Conservation (phyloP, 2,888 invertebrate genomes). For the Aleiodes testaceus region DNA sequence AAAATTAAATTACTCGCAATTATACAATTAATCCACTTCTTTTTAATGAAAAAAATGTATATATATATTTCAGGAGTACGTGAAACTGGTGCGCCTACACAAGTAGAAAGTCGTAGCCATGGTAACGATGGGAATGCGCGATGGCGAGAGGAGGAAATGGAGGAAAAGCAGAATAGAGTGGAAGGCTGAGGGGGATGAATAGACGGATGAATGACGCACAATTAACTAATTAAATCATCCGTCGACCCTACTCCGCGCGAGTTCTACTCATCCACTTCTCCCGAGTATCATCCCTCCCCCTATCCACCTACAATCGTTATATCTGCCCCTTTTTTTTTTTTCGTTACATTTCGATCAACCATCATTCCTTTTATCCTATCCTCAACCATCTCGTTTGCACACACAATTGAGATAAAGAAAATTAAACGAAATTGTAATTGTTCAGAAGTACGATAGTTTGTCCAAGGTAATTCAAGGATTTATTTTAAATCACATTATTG, state of each 20-base stretch:
- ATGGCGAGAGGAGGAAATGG: constrained; percentile 26
- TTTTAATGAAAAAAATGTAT: constrained; percentile 9
- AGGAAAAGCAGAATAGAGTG: constrained; percentile 42
- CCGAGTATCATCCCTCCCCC: constrained; percentile 54
- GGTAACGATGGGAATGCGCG: constrained; percentile 27
- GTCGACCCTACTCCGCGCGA: constrained; percentile 65
- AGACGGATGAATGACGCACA: constrained; percentile 73
- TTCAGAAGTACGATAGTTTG: constrained; percentile 40
- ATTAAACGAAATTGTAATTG: constrained; percentile 45
- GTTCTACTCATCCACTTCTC: constrained; percentile 34
- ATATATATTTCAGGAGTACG: background rate
- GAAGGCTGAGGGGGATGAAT: constrained; percentile 65
- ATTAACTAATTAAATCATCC: constrained; percentile 73
- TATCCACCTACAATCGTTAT: constrained; percentile 54
- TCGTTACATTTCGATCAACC: constrained; percentile 41
- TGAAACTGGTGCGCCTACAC: background rate
- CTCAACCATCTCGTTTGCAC: constrained; percentile 48
- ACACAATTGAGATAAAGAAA: constrained; percentile 42
- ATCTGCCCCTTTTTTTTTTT: constrained; percentile 29
- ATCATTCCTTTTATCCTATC: constrained; percentile 40
- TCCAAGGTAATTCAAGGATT: constrained; percentile 39
- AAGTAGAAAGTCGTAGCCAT: constrained; percentile 24
- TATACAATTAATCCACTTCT: background rate
- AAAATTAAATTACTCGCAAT: too few species aligned
- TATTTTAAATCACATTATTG: constrained; percentile 24